Evolutionary conservation across 2,797 vertebrate genomes (phyloP).

Genomic region (Ceyx erithaca): DNA sequence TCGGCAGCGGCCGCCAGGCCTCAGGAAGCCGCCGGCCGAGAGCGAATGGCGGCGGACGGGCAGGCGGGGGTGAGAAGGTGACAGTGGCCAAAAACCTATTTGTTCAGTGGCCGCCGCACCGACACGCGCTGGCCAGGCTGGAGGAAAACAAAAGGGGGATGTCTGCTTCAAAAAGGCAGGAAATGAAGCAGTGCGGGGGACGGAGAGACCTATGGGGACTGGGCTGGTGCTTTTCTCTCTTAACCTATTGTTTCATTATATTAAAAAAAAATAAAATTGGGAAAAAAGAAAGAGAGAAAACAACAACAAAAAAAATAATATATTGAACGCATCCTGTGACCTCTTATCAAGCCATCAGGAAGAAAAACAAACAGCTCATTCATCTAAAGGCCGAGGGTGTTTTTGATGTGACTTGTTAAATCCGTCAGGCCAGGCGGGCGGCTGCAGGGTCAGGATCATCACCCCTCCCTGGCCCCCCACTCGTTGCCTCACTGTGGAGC

Average conservation of each 20-base stretch:
- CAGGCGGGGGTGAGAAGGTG: conserved; percentile 32
- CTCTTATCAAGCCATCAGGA: conserved; percentile 71
- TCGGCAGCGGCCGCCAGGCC: conserved; percentile 29
- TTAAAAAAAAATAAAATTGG: neutral
- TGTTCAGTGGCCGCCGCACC: conserved; percentile 69
- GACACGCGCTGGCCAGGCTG: conserved; percentile 76
- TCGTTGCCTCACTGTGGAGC: neutral
- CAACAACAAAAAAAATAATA: conserved; percentile 29
- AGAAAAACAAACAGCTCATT: conserved; percentile 71
- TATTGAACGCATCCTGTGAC: conserved; percentile 76
- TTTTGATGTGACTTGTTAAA: conserved; percentile 45
- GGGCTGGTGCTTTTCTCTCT: conserved; percentile 39
- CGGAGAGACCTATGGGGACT: conserved; percentile 63
- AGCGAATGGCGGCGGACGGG: conserved; percentile 1
- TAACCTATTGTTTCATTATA: conserved; percentile 78
- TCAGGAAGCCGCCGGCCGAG: conserved; percentile 66
- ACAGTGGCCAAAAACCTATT: conserved; percentile 61
- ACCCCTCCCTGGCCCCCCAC: neutral
- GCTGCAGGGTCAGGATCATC: neutral
- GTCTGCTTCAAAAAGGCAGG: conserved; percentile 79
- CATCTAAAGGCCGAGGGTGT: conserved; percentile 9
- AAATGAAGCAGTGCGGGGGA: conserved; percentile 76
- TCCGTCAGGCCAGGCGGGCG: neutral
- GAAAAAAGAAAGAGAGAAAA: neutral
- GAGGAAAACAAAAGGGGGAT: conserved; percentile 83